Evolutionary conservation across 2,797 vertebrate species (phyloP).

Genomic region (Brachyalestes nurse): DNA sequence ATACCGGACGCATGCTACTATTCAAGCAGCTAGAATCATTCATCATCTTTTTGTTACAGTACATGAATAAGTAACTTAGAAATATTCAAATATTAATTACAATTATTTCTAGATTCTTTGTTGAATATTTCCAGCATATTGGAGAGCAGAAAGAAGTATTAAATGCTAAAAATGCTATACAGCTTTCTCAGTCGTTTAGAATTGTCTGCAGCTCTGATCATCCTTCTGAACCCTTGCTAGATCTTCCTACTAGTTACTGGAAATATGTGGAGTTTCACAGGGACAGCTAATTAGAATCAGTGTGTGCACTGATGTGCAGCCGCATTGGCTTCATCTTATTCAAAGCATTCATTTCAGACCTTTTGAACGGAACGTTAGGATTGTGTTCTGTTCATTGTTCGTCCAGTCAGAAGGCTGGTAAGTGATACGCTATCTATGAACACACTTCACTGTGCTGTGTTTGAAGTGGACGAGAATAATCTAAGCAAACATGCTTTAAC

Average conservation of each 20-base stretch:
- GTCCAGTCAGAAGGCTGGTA: neutral
- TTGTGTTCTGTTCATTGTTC: neutral
- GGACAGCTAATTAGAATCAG: neutral
- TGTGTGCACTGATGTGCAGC: no score
- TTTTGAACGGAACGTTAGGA: neutral
- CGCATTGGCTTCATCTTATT: no score
- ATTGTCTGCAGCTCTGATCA: neutral
- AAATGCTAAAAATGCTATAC: no score
- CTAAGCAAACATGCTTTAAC: slow-evolving; percentile 66
- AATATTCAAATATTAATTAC: no score
- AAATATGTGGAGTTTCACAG: neutral
- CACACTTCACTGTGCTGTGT: neutral
- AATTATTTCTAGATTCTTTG: no score
- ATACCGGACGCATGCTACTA: neutral
- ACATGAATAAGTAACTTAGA: neutral
- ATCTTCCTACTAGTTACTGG: neutral
- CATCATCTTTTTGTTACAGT: neutral
- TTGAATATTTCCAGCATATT: no score
- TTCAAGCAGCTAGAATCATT: neutral
- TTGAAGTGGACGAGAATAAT: slow-evolving; percentile 43
- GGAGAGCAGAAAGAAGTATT: no score
- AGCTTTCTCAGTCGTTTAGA: neutral
- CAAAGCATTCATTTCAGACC: neutral
- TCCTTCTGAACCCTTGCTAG: no score
- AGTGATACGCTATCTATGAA: slow-evolving; percentile 8